Conservation (phyloP, 2,797 vertebrate species). For the Hyperoplus lanceolatus region DNA sequence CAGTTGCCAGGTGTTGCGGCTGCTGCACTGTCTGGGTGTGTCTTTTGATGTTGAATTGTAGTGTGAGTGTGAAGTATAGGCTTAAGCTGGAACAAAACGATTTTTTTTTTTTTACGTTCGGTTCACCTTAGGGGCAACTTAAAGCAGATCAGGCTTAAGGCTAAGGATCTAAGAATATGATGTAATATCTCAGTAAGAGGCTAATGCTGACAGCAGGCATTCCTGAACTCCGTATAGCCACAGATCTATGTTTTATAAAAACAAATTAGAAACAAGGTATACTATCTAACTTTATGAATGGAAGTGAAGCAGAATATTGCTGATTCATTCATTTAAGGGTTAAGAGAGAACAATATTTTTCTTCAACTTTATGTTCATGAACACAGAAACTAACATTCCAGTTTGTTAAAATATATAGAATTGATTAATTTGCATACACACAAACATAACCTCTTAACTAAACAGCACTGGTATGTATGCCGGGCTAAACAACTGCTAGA, state of each 20-base stretch:
- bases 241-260: slow-evolving; percentile 51
- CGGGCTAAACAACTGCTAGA: not conserved
- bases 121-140: slow-evolving; percentile 24
- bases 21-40: not conserved
- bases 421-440: too few species aligned
- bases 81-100: slow-evolving; percentile 1
- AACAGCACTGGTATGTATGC: not conserved
- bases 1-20: slow-evolving; percentile 22
- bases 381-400: not conserved
- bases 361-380: slow-evolving; percentile 11
- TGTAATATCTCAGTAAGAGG: slow-evolving; percentile 61
- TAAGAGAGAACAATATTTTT: slow-evolving; percentile 15
- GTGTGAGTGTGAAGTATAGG: not conserved
- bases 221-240: slow-evolving; percentile 8
- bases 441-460: not conserved
- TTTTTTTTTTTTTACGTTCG: slow-evolving; percentile 20
- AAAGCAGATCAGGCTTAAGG: slow-evolving; percentile 28
- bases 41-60: not conserved
- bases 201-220: slow-evolving; percentile 41
- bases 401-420: too few species aligned
- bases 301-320: slow-evolving; percentile 35
- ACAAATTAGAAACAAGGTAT: slow-evolving; percentile 42
- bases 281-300: slow-evolving; percentile 18
- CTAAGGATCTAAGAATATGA: slow-evolving; percentile 67
- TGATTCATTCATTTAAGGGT: slow-evolving; percentile 15